Conservation (phyloP, 2,113 vertebrate genomes). For the Coracopsis vasa region DNA sequence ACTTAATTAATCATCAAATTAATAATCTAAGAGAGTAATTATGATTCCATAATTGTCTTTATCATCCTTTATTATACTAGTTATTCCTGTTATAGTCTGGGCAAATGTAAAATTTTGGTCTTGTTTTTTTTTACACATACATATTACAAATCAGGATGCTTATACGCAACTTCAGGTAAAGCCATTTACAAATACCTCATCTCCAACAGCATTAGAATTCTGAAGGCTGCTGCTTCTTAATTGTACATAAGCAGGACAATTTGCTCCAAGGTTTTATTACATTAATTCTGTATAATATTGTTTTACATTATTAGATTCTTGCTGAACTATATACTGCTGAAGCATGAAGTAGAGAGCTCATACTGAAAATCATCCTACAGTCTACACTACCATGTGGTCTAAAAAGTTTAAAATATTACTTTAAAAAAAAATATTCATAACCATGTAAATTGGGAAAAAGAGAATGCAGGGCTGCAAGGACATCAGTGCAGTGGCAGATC, state of each 20-base stretch:
- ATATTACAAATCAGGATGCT: background rate
- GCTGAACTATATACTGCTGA: constrained; percentile 1
- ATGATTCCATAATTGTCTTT: background rate
- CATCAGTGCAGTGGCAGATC: background rate
- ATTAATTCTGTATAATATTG: constrained; percentile 53
- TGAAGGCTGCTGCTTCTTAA: constrained; percentile 32
- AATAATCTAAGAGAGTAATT: background rate
- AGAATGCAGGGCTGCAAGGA: background rate
- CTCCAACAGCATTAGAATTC: constrained; percentile 34
- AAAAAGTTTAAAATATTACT: background rate
- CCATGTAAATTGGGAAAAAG: background rate
- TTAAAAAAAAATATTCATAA: background rate
- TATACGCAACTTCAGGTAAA: background rate
- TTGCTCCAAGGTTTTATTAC: constrained; percentile 51
- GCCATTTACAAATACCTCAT: constrained; percentile 8
- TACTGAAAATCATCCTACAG: background rate
- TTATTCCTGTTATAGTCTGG: background rate
- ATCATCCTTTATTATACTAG: background rate
- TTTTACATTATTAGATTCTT: constrained; percentile 51
- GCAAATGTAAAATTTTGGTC: background rate
- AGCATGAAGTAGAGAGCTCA: background rate
- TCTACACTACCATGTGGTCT: background rate
- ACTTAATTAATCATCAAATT: no score
- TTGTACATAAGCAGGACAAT: constrained; percentile 36
- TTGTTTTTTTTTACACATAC: background rate